These are phyloP conservation scores for Micrastur ruficollis DNA, from an alignment of 2,797 vertebrate species.

Conservation along the genomic window DNA sequence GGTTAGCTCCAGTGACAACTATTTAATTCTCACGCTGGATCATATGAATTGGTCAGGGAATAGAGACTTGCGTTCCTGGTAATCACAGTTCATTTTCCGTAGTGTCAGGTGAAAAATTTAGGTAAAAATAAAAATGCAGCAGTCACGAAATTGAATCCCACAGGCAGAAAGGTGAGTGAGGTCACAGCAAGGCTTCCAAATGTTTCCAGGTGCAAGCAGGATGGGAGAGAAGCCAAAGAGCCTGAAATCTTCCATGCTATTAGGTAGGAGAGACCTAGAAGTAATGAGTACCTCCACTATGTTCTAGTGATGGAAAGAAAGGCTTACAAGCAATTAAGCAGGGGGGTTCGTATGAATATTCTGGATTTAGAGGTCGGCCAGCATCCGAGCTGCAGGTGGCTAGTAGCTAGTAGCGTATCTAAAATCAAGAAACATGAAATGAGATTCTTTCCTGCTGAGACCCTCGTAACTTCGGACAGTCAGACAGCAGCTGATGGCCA, in stretches of 20 bases:
- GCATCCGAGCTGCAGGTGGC: neutral
- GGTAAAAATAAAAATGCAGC: neutral
- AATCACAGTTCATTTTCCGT: neutral
- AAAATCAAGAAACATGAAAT: neutral
- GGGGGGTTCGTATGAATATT: neutral
- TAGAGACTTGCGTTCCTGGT: neutral
- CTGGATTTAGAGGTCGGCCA: neutral
- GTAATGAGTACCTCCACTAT: neutral
- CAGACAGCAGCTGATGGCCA: neutral
- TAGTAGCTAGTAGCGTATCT: neutral
- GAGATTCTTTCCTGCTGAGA: neutral
- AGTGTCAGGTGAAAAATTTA: conserved; percentile 8
- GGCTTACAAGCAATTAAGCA: neutral
- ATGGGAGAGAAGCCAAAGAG: neutral
- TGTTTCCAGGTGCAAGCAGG: neutral
- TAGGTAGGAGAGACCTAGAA: neutral
- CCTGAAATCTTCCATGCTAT: neutral
- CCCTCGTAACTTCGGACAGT: neutral
- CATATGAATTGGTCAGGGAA: neutral
- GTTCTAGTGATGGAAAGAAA: neutral
- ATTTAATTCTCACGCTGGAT: neutral
- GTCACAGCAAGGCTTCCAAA: neutral
- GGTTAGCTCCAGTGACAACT: neutral
- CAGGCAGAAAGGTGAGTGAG: neutral
- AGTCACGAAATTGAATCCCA: neutral